Base-by-base conservation (phyloP, 1,140 invertebrate species). In the Drosophila paulistorum region DNA sequence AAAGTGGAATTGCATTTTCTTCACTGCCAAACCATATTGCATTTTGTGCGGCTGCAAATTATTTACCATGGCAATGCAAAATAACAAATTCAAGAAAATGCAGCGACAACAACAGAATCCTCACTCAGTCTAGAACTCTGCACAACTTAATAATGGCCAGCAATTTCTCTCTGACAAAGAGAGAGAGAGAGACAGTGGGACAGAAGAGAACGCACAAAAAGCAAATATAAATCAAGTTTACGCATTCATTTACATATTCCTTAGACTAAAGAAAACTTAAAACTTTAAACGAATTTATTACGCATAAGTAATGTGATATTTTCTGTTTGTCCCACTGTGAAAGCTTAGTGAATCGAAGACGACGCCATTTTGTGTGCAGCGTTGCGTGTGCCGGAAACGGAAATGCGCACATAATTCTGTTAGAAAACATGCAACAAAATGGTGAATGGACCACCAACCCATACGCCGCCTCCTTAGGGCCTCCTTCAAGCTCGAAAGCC, bases 391-490 rank as follows among this genome's bases (percentile, higher is more conserved):
- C 70, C 70, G 80, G 77, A 87, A 84, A 84, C 80, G 79, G 84
- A 87, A 87, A 80, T 78, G 80, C 80, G 80, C 74, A 78, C 77
- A 87, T 86, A 79, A 79, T 77, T 89, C 74, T 61, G 68, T 80
- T 80, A 80, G 73, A 68, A 74, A 80, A 70, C 59, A 69, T 61
- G 72, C 64, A 57, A 59, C 64, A 72, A 78, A 78, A 77, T 78
- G 76, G 74, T 69, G 74, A 51, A 64, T 42, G 20, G 33, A 65
- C 48, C 51, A 10, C 68, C n/a, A 37, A 14, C 11, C 14, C 26
- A 23, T 13, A 45, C 11, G 41, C 37, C 45, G 33, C 23, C 33
- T 26, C 42, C 35, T 37, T 3, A 37, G 17, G 14, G 17, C 17
- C 45, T 14, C 45, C 45, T 14, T 48, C 45, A 20, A 48, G 7